Evolutionary conservation across 2,797 vertebrate species (phyloP), one percentile per base, ranked within the genome.

Genomic region (Acomys russatus): DNA sequence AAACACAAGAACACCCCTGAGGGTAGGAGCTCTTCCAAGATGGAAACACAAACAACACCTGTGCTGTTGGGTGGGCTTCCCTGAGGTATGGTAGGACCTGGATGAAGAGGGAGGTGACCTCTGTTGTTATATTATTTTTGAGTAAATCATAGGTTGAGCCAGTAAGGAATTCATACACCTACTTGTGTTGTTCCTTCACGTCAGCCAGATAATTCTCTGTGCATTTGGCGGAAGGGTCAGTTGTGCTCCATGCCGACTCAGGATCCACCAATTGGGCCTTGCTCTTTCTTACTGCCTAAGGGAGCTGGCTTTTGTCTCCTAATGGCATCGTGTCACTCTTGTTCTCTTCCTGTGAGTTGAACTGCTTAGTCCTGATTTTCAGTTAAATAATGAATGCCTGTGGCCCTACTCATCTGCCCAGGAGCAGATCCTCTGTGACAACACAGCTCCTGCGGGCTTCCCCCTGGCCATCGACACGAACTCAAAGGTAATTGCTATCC

Each of bases 331-430:
- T 68, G 44, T 51, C 18, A 23, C 51, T 44, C 18, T 51, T 85
- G 83, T 54, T 70, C 33, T 12, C 64, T 79, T n/a, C 77, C 73
- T 70, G 54, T n/a, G 23, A 64, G 51, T 22, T 83, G 80, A 73
- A 95, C 51, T 82, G 49, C 73, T 66, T 11, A 73, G 54, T 77
- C 54, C 74, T 87, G 94, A 35, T 78, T 94, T 96, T 68, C n/a
- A 74, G 59, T 71, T 91, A 86, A 85, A 66, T 17, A 82, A 76
- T 33, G n/a, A 70, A 33, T 61, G 66, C 23, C 44, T 68, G 71
- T 20, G 23, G 88, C 56, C 4, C 25, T 35, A 14, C 23, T 88
- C 44, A 94, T 15, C 73, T 44, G 68, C 54, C 15, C 18, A 51
- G 49, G 61, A 88, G 17, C 18, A 54, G 30, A 59, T 79, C 22